Evolutionary conservation across 2,797 vertebrate genomes (phyloP).

Genomic region (Tamandua tetradactyla): DNA sequence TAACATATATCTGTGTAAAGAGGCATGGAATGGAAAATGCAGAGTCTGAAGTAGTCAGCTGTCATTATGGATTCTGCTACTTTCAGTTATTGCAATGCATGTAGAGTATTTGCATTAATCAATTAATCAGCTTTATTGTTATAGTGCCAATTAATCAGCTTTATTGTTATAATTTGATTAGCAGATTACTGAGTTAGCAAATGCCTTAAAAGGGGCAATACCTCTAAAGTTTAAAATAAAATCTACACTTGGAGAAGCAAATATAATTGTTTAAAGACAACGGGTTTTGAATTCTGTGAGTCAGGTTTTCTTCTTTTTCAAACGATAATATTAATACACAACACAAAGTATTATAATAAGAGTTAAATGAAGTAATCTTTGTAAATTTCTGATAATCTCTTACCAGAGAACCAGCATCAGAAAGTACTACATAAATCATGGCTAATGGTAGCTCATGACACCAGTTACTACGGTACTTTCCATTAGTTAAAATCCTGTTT

Average conservation of each 20-base stretch:
- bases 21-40: constrained; percentile 61
- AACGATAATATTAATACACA: neutral
- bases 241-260: neutral
- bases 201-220: constrained; percentile 45
- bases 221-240: constrained; percentile 39
- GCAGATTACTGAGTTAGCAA: constrained; percentile 76
- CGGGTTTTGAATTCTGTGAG: neutral
- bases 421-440: neutral
- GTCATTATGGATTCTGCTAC: constrained; percentile 59
- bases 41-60: constrained; percentile 59
- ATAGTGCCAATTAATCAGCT: constrained; percentile 78
- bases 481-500: neutral
- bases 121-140: constrained; percentile 76
- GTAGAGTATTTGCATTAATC: constrained; percentile 67
- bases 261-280: neutral
- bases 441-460: neutral
- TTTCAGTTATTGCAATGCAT: constrained; percentile 52
- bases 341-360: neutral
- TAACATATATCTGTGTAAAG: constrained; percentile 55
- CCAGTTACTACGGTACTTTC: neutral
- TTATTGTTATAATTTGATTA: constrained; percentile 75
- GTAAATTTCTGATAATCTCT: too few species aligned
- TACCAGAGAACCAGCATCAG: neutral
- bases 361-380: constrained; percentile 1
- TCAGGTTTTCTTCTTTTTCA: neutral